These are phyloP conservation scores for Ceratosolen fusciceps DNA, from an alignment of 1,140 invertebrate genomes.

Conservation along the genomic window DNA sequence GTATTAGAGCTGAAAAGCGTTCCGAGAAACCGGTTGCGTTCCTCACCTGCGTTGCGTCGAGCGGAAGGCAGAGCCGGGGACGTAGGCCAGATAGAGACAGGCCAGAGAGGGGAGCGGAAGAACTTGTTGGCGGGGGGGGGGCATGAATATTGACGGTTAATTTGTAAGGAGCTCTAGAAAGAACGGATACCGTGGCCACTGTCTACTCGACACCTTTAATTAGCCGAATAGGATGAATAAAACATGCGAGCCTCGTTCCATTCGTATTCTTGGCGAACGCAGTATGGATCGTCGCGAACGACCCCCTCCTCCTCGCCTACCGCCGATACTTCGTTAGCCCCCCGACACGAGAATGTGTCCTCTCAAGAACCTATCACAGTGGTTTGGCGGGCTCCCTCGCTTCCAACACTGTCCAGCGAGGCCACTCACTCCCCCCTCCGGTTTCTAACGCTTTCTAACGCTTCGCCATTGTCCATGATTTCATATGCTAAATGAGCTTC, in stretches of 20 bases:
- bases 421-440: too few species aligned
- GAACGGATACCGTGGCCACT: constrained; percentile 50
- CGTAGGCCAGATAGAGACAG: background rate
- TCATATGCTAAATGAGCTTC: background rate
- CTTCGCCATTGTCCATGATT: too few species aligned
- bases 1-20: background rate
- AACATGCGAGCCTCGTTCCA: constrained; percentile 53
- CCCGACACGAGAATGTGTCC: too few species aligned
- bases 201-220: constrained; percentile 64
- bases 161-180: constrained; percentile 68
- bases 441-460: too few species aligned
- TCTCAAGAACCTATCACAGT: too few species aligned
- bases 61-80: background rate
- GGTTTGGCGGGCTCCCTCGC: too few species aligned
- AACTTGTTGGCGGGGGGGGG: background rate
- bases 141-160: constrained; percentile 69
- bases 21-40: background rate
- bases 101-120: background rate
- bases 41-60: background rate
- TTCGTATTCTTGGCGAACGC: constrained; percentile 23
- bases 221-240: constrained; percentile 67
- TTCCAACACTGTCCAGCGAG: too few species aligned
- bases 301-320: too few species aligned
- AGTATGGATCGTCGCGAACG: too few species aligned
- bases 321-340: too few species aligned